These are phyloP conservation scores for Oreonectes daqikongensis DNA, from an alignment of 2,797 vertebrate species.

Conservation along the genomic window DNA sequence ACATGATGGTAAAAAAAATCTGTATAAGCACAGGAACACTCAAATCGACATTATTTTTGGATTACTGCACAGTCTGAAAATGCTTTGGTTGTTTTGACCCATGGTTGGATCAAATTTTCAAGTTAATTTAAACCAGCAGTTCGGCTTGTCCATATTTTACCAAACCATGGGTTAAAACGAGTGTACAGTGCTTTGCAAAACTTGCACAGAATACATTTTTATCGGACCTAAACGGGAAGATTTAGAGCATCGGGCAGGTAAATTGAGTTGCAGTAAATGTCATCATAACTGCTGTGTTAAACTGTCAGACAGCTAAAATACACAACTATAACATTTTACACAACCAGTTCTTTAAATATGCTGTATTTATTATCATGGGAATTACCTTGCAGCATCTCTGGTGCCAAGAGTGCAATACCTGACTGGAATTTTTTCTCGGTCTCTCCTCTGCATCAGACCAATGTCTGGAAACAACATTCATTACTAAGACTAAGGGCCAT, in stretches of 20 bases:
- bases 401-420: constrained; percentile 89
- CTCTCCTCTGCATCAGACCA: constrained; percentile 71
- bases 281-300: not conserved
- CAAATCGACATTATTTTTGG: not conserved
- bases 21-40: not conserved
- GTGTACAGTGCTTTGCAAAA: not conserved
- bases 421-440: constrained; percentile 81
- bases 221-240: not conserved
- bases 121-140: no score
- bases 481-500: not conserved
- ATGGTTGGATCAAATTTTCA: not conserved
- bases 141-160: no score
- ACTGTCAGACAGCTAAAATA: not conserved
- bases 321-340: not conserved
- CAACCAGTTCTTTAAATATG: not conserved
- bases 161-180: no score
- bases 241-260: not conserved
- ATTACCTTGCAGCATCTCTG: constrained; percentile 88
- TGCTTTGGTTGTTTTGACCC: no score
- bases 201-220: not conserved
- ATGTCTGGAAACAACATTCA: constrained; percentile 66
- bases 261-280: constrained; percentile 10
- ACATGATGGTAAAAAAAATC: not conserved
- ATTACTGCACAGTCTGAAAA: no score
- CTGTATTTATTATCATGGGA: not conserved